These are phyloP conservation scores for Hydropsyche tenuis DNA, from an alignment of 1,140 invertebrate genomes.

Conservation along the genomic window DNA sequence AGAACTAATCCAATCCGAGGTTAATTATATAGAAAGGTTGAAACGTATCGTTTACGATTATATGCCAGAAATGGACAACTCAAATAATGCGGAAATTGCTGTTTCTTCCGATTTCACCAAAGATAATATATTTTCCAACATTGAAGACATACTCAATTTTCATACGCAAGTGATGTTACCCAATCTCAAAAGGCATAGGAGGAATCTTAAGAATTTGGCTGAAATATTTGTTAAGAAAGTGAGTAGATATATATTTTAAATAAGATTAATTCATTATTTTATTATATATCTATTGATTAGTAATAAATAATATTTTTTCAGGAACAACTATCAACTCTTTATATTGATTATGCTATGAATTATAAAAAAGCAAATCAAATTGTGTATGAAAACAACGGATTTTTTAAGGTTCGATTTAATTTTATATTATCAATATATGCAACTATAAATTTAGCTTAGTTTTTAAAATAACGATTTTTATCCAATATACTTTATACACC, in stretches of 20 bases:
- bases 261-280: neutral
- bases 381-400: neutral
- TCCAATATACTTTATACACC: too few species aligned
- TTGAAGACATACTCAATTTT: conserved; percentile 59
- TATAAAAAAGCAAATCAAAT: conserved; percentile 26
- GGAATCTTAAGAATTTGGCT: conserved; percentile 20
- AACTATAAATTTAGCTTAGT: too few species aligned
- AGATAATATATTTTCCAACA: conserved; percentile 60
- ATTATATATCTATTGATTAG: neutral
- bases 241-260: conserved; percentile 4
- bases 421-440: neutral
- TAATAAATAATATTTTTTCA: conserved; percentile 17
- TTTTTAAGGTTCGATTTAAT: conserved; percentile 13
- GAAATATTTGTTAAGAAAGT: conserved; percentile 14
- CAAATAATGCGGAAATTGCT: conserved; percentile 39
- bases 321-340: conserved; percentile 7
- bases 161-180: conserved; percentile 60
- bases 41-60: conserved; percentile 60
- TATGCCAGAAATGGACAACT: conserved; percentile 55
- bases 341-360: conserved; percentile 20
- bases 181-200: neutral
- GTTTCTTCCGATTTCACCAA: conserved; percentile 53
- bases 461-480: too few species aligned
- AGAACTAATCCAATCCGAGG: conserved; percentile 60
- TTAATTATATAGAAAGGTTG: conserved; percentile 58